Evolutionary conservation across 2,113 vertebrate genomes (phyloP), one percentile per base, ranked within the genome.

Genomic region (Elgaria multicarinata): DNA sequence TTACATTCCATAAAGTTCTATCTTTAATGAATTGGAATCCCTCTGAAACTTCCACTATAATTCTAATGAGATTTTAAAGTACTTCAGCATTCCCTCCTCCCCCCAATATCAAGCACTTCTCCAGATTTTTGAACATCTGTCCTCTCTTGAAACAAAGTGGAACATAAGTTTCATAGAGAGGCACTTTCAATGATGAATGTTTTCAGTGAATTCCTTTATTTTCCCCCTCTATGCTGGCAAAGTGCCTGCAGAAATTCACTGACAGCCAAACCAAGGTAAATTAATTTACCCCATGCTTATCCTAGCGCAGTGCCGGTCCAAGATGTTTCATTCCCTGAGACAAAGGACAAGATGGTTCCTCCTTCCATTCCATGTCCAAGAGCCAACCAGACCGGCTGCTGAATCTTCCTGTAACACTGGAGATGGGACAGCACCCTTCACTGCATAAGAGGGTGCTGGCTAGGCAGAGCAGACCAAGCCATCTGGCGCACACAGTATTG

Each of bases 71-170:
- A 69, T 67, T 50, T 62, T 58, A 44, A 77, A 83, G 42, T 55
- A 69, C 58, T 66, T 87, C n/a, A 75, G 33, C 55, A 87, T 53
- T 71, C 44, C 50, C 78, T 13, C 31, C 18, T 18, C 26, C 24
- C 26, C 67, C 36, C 10, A 87, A 39, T 82, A 55, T 76, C 42
- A 46, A 87, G 20, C 44, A 58, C 36, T 83, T 76, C 67, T 33
- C 39, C 22, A 78, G 79, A 62, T 88, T 55, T 88, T 78, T 46
- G 50, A 39, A 82, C 53, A 83, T 8, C 84, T 89, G 66, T 78
- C 72, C 81, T 78, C 50, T 85, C 69, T 88, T 78, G 46, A 88
- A 87, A 85, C 46, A 74, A 76, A 85, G 80, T 78, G 83, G 33
- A 82, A 83, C 82, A 26, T 36, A 42, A 0, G 72, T 87, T 91